A percentile compares a stretch with the other conserved stretches of the same genome.
Conservation (phyloP, 2,113 vertebrate species). For the Trichomycterus rosablanca region DNA sequence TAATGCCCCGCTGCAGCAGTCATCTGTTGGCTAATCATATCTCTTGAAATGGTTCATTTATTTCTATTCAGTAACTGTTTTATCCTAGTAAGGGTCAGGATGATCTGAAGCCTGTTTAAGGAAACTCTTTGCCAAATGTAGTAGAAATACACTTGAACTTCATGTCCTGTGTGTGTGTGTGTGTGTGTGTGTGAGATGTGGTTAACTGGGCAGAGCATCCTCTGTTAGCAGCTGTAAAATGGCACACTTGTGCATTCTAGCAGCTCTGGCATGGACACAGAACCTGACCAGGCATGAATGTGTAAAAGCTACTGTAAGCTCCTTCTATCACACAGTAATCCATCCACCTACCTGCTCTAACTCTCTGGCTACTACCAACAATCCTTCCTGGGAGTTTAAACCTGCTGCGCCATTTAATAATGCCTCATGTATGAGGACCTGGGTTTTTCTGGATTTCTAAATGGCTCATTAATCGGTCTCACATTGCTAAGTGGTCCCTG, state of each 20-base stretch:
- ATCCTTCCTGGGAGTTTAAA: constrained; percentile 9
- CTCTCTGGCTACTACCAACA: not conserved
- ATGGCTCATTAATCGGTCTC: constrained; percentile 34
- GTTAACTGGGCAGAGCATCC: not conserved
- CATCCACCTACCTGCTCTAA: not conserved
- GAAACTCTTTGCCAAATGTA: no score
- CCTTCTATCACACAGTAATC: not conserved
- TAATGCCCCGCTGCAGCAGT: no score
- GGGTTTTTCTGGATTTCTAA: constrained; percentile 25
- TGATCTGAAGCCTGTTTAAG: no score
- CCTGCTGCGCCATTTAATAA: constrained; percentile 30
- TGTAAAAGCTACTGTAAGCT: not conserved
- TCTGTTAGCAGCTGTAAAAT: not conserved
- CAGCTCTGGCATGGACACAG: not conserved
- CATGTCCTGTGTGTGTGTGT: no score
- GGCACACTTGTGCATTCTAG: not conserved
- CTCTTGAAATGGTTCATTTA: no score
- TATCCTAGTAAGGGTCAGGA: no score
- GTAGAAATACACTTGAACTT: no score
- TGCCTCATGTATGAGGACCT: constrained; percentile 6
- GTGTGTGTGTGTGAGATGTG: constrained; percentile 9
- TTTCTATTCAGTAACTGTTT: no score
- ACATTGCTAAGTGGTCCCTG: constrained; percentile 22
- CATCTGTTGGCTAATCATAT: no score
- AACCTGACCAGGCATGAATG: not conserved